Base-by-base conservation (phyloP, 2,888 invertebrate species). In the Lottia gigantea region DNA sequence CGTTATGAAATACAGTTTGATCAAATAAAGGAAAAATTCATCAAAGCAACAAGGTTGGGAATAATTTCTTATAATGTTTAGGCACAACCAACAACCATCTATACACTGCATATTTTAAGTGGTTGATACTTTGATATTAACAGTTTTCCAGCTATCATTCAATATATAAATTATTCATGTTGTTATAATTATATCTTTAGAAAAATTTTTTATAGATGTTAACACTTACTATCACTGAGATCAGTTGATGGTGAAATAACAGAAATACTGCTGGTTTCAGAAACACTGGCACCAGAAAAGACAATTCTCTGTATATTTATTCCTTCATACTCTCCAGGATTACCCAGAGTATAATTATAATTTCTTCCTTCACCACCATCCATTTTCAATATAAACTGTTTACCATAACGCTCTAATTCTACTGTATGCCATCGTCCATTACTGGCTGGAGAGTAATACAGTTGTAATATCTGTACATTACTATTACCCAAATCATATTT, bases 391-490 rank as follows among this genome's bases (percentile, higher is more conserved):
- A 95, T 95, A 15, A 97, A 96, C 12, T 96, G 95, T 65, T 95
- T 95, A 55, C 97, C 97, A 81, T 95, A 95, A 70, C 98, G 92
- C 81, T 94, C 94, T 0, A 97, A 95, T 78, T 94, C 92, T 7
- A 96, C 96, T 68, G 95, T 95, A 87, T 98, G 98, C 98, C 98
- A 98, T 84, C 96, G 96, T 0, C 98, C 98, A 88, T 98, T 97
- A 86, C 96, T 95, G 2, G 97, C 96, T 80, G 94, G 94, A 15
- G 80, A 80, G 87, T 97, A 95, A 85, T 95, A 95, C 80, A 98
- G 93, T 85, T 95, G 95, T 45, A 83, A 76, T 23, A 67, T 73
- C 75, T 93, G 93, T 87, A 96, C 96, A 88, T 96, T 96, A 7
- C 79, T 78, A 55, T 96, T 95, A 88, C 97, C 97, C 67, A 98